Evolutionary conservation across 2,113 vertebrate genomes (phyloP).

Genomic region (Phoenicopterus ruber): DNA sequence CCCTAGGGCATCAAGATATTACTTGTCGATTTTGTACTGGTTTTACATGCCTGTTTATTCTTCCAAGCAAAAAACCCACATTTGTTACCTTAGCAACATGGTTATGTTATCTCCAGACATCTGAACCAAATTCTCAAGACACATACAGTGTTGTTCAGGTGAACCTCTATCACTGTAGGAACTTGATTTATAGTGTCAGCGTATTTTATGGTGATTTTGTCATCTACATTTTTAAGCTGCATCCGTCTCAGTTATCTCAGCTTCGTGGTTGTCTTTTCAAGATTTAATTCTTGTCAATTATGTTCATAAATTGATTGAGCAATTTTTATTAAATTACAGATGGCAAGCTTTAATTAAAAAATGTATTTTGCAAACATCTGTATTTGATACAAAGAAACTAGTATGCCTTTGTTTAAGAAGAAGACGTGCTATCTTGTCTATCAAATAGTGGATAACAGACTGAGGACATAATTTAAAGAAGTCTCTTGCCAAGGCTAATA

Average conservation of each 20-base stretch:
- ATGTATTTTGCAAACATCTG: neutral
- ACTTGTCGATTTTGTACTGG: neutral
- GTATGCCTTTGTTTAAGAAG: neutral
- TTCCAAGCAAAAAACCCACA: neutral
- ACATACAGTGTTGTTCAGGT: neutral
- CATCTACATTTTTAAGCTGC: neutral
- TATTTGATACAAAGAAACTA: neutral
- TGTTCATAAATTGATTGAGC: neutral
- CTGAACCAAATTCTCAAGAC: neutral
- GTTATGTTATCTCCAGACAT: neutral
- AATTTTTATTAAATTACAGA: neutral
- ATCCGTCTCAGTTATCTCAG: neutral
- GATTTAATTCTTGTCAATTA: neutral
- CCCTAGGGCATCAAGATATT: neutral
- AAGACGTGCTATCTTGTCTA: neutral
- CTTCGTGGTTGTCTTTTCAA: neutral
- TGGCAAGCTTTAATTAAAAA: neutral
- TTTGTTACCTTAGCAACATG: constrained; percentile 42
- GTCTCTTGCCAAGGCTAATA: neutral
- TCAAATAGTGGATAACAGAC: neutral
- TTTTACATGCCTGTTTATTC: constrained; percentile 8
- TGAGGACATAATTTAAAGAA: neutral
- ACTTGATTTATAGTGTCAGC: neutral
- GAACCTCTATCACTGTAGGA: neutral
- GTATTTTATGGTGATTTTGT: neutral